phyloP scores from a whole-genome alignment of 2,888 invertebrate genomes.

The Antheraea yamamai region DNA sequence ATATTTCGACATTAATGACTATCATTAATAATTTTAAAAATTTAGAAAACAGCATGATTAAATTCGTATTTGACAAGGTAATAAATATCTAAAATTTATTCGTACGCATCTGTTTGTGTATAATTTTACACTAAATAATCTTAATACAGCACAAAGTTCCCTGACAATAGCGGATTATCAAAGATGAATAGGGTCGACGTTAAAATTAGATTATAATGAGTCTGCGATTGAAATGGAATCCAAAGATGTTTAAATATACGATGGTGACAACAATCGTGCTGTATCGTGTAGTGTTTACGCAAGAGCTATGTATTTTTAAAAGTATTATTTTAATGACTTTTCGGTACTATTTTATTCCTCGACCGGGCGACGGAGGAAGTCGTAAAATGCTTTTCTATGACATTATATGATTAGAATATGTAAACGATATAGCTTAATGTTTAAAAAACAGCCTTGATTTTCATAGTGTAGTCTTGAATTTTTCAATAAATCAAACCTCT shows the following conservation, averaged over 20 bases:
- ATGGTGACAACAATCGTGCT: conserved; percentile 25
- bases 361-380: conserved; percentile 68
- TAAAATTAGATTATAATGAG: conserved; percentile 12
- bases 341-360: conserved; percentile 56
- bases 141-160: conserved; percentile 15
- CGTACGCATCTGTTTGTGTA: conserved; percentile 20
- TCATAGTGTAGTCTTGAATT: neutral
- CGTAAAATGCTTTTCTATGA: conserved; percentile 59
- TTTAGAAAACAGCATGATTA: conserved; percentile 8
- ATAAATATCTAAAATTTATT: conserved; percentile 20
- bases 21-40: conserved; percentile 19
- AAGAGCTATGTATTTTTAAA: conserved; percentile 61
- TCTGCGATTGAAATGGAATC: conserved; percentile 9
- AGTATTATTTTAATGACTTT: conserved; percentile 62
- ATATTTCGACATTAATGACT: conserved; percentile 19
- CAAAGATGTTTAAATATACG: conserved; percentile 14
- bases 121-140: conserved; percentile 23
- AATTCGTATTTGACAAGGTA: conserved; percentile 14
- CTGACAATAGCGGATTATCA: conserved; percentile 17
- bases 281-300: conserved; percentile 15
- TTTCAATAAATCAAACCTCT: neutral
- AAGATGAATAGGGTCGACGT: conserved; percentile 17
- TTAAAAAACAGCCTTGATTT: neutral
- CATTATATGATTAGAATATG: conserved; percentile 34
- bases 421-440: neutral